Conservation (phyloP, 2,888 invertebrate genomes). For the Dynastes hyllus region DNA sequence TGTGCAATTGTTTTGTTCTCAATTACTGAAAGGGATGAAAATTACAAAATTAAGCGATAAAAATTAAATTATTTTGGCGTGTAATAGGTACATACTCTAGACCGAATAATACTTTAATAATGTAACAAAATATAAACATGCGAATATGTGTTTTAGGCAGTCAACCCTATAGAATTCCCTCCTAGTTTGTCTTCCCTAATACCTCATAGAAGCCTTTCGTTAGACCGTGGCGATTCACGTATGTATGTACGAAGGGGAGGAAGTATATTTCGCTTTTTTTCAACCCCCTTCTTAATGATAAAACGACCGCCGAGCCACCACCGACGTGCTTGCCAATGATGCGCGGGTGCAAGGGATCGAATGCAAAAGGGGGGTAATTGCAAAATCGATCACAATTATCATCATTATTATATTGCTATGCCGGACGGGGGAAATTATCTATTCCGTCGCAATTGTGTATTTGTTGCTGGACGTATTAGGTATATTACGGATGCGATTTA, state of each 20-base stretch:
- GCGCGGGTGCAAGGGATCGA: conserved; percentile 4
- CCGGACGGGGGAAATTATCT: conserved; percentile 24
- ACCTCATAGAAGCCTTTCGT: too few species aligned
- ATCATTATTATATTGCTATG: conserved; percentile 35
- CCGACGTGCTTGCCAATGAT: conserved; percentile 6
- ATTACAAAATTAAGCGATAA: too few species aligned
- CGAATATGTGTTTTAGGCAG: too few species aligned
- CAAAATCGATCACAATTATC: conserved; percentile 47
- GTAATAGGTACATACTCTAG: too few species aligned
- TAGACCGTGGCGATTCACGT: too few species aligned
- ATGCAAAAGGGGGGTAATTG: conserved; percentile 48
- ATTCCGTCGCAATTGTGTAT: conserved; percentile 19
- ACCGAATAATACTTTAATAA: too few species aligned
- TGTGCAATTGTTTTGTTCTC: too few species aligned
- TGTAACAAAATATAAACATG: too few species aligned
- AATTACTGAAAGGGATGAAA: too few species aligned
- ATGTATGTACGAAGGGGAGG: neutral
- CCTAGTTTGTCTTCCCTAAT: too few species aligned
- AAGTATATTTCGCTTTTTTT: neutral
- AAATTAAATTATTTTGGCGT: too few species aligned
- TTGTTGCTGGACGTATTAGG: neutral
- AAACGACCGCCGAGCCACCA: neutral
- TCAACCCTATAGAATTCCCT: too few species aligned
- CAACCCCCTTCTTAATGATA: conserved; percentile 4
- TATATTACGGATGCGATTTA: conserved; percentile 24